These are phyloP conservation scores for Hyalella azteca DNA, from an alignment of 2,888 invertebrate species.

Conservation along the genomic window DNA sequence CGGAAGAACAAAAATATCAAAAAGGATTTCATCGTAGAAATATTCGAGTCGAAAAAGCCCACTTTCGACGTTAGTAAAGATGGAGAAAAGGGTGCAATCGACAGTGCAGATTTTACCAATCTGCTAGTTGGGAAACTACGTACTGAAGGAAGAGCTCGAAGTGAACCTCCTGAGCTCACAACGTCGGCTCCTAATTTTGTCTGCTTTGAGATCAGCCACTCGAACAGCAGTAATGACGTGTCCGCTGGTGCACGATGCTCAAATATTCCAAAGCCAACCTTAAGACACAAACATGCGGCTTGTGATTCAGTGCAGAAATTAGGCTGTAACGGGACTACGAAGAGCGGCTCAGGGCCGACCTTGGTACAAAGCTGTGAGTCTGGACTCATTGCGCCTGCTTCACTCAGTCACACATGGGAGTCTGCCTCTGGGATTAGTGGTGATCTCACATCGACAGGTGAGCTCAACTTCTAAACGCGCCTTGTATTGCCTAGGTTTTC, in stretches of 20 bases:
- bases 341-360: not conserved
- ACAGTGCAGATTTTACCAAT: not conserved
- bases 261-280: conserved; percentile 2
- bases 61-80: not conserved
- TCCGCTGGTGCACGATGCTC: not conserved
- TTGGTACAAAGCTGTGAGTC: not conserved
- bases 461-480: too few species aligned
- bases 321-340: too few species aligned
- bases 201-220: conserved; percentile 20
- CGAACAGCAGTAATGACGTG: conserved; percentile 6
- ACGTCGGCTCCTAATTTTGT: not conserved
- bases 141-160: conserved; percentile 18
- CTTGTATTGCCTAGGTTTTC: not conserved
- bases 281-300: too few species aligned
- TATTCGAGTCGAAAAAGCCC: conserved; percentile 36
- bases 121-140: not conserved
- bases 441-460: conserved; percentile 25
- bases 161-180: conserved; percentile 8
- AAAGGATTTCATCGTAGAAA: conserved; percentile 4
- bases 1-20: conserved; percentile 9
- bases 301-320: too few species aligned
- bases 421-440: conserved; percentile 26
- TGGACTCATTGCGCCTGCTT: not conserved
- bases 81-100: not conserved
- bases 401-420: conserved; percentile 17